phyloP scores from a whole-genome alignment of 2,888 invertebrate species.

The Lasioglossum lativentre region DNA sequence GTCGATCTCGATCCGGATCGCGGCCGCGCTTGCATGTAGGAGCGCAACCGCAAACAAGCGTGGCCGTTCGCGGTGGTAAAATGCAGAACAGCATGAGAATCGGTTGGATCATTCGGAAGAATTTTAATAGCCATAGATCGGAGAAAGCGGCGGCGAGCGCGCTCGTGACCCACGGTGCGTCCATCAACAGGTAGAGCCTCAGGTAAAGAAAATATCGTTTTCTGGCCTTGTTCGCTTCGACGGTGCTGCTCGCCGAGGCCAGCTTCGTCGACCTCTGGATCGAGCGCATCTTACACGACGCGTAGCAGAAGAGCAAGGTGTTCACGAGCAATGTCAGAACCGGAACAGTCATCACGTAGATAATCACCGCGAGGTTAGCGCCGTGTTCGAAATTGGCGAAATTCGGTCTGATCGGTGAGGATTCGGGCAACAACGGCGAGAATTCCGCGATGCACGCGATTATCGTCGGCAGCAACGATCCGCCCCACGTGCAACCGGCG shows the following conservation, averaged over 20 bases:
- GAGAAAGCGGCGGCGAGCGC: constrained; percentile 67
- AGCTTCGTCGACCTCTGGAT: constrained; percentile 72
- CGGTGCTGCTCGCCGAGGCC: constrained; percentile 58
- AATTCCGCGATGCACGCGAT: constrained; percentile 72
- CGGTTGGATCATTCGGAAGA: constrained; percentile 40
- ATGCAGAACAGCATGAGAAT: background rate
- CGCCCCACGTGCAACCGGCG: constrained; percentile 50
- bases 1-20: background rate
- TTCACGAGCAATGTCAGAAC: constrained; percentile 68
- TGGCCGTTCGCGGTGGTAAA: background rate
- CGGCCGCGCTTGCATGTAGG: background rate
- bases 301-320: constrained; percentile 72
- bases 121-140: constrained; percentile 78
- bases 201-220: constrained; percentile 71
- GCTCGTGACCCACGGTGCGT: constrained; percentile 76
- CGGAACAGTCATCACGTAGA: constrained; percentile 64
- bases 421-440: constrained; percentile 67
- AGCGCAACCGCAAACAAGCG: background rate
- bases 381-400: constrained; percentile 60
- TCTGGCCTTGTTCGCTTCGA: constrained; percentile 40
- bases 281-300: constrained; percentile 71
- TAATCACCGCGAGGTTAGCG: constrained; percentile 38
- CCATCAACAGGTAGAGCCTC: constrained; percentile 76
- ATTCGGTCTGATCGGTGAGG: constrained; percentile 73
- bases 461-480: constrained; percentile 62